Base-by-base conservation (phyloP, 2,888 invertebrate genomes). In the Panzeria rudis region DNA sequence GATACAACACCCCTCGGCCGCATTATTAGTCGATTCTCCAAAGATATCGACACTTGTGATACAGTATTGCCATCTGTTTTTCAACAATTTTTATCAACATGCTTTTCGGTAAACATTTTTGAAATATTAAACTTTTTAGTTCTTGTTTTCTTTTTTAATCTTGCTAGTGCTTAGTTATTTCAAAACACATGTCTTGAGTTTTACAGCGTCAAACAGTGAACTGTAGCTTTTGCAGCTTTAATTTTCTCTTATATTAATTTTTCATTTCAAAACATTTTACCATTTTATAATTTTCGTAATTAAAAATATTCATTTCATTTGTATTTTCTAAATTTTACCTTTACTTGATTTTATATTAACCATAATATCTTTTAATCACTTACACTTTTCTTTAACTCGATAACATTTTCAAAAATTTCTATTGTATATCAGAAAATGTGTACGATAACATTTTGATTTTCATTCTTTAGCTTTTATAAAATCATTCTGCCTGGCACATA, bases 1-100 rank as follows among this genome's bases (percentile, higher is more conserved):
- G 97, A 97, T 92, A 95, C 95, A 88, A 97, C 96, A 76, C 97
- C 97, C 59, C 89, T 94, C 87, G 97, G 97, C 91, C 94, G 97
- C 88, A 94, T 97, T 88, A 93, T 97, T 61, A 95, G 95, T 92
- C 94, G 95, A 86, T 95, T 95, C 91, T 93, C 95, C 85, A 94
- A 93, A 90, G 95, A 95, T 91, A 92, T 95, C 88, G 94, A 95
- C 89, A 92, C 93, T 76, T 90, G 94, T 90, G 95, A 95, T 91
- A 93, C 93, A 88, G 89, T 89, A 62, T 90, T 95, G 88, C 94
- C 95, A 84, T 32, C 81, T 38, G 89, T 90, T 80, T 71, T 92
- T 73, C 88, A 90, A 86, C 90, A 92, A 82, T 93, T 93, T 89
- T 66, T 94, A 52, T 91, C 89, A 87, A 92, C 91, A 87, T 89